Base-by-base conservation (phyloP, 2,113 vertebrate genomes). In the Dasyprocta punctata region DNA sequence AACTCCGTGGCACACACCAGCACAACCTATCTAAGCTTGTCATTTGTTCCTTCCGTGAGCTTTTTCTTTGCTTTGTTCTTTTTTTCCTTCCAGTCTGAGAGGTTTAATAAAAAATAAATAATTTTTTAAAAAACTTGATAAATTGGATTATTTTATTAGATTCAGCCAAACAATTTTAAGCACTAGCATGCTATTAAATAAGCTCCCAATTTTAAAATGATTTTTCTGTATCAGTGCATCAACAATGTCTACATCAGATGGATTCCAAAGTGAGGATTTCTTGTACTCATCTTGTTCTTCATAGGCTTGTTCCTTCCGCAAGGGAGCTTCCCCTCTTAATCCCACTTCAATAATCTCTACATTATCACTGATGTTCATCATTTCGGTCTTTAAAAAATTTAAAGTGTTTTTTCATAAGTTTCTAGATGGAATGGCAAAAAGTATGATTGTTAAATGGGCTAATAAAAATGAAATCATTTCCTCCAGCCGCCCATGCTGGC, bases 381-480 rank as follows among this genome's bases (percentile, higher is more conserved):
- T 73, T 38, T 24, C 56, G 54, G n/a, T 67, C 54, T 52, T 63
- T 91, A 58, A 89, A 90, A 86, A 83, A 78, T 5, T 78, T 52
- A 60, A 41, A 94, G 44, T 54, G 44, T 36, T n/a, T 84, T 41
- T 52, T 78, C 54, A 83, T 36, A 26, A 4, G 52, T 90, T 93
- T 92, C 52, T 82, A n/a, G 6, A 65, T 19, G 6, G 19, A 92
- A 63, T 85, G 20, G 16, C 41, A 93, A 93, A 95, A 93, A 89
- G 77, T 58, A 52, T 65, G 12, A 71, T 96, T 84, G 38, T 33
- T 14, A 82, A 86, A 28, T 17, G 47, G 44, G 56, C 38, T 5
- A 86, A 30, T 12, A 81, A 84, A 80, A 96, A 61, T 89, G 38
- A 92, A 44, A 38, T 56, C 30, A 65, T 81, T 94, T 84, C 4